A percentile compares a stretch with the other conserved stretches of the same genome.
phyloP scores from a whole-genome alignment of 2,113 vertebrate genomes.

The Microtus oregoni region DNA sequence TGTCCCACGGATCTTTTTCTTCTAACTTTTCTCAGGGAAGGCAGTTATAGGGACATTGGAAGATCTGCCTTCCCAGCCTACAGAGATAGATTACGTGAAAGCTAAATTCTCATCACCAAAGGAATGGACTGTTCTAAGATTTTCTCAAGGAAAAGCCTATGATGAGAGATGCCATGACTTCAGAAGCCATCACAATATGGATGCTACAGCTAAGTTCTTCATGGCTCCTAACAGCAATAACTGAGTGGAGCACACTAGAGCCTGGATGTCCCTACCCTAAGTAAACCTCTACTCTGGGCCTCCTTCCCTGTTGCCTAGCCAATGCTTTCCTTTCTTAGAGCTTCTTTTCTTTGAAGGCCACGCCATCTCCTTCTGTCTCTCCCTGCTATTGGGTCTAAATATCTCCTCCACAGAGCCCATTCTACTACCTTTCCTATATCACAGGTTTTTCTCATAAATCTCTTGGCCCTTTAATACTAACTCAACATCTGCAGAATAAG shows the following conservation, averaged over 20 bases:
- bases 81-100: background rate
- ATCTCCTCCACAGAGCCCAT: background rate
- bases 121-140: background rate
- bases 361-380: background rate
- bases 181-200: too few relatives aligned
- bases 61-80: background rate
- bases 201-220: background rate
- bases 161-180: background rate
- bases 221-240: background rate
- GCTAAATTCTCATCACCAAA: background rate
- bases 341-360: background rate
- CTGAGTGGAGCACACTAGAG: too few relatives aligned
- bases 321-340: background rate
- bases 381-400: background rate
- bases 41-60: background rate
- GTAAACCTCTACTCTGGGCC: background rate
- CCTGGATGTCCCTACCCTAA: background rate
- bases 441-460: background rate
- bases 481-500: background rate
- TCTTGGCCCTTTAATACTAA: background rate
- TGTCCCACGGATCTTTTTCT: background rate
- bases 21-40: background rate
- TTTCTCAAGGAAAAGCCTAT: background rate
- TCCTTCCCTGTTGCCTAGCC: background rate
- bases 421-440: background rate